Percentiles rank a stretch among this genome's conserved stretches.
Conservation (phyloP, 2,888 invertebrate species). For the Scaptomyza tumidula region DNA sequence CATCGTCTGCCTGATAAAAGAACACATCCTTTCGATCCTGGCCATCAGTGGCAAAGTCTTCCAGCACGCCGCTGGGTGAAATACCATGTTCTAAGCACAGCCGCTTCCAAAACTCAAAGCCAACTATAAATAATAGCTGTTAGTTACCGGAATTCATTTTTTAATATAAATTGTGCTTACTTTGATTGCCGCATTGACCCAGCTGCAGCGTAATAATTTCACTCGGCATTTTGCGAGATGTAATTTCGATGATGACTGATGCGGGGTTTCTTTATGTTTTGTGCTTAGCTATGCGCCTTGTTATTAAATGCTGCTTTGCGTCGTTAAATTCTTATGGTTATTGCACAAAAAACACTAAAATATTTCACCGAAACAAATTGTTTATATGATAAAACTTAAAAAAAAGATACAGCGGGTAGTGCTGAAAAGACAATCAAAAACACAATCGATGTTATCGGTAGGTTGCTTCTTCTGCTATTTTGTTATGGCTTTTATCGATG, state of each 20-base stretch:
- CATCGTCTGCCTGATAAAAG: slow-evolving; percentile 99
- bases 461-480: neutral
- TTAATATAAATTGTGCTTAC: slow-evolving; percentile 86
- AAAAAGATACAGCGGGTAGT: slow-evolving; percentile 53
- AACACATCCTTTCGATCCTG: slow-evolving; percentile 99
- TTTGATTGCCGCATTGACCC: slow-evolving; percentile 99
- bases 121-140: slow-evolving; percentile 86
- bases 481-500: slow-evolving; percentile 3
- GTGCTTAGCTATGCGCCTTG: slow-evolving; percentile 9
- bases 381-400: slow-evolving; percentile 55
- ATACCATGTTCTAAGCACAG: slow-evolving; percentile 99
- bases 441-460: slow-evolving; percentile 5
- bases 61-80: slow-evolving; percentile 97
- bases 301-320: neutral
- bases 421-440: slow-evolving; percentile 40
- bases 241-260: slow-evolving; percentile 19
- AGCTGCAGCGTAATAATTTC: slow-evolving; percentile 99
- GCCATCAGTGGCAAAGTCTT: slow-evolving; percentile 95
- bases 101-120: slow-evolving; percentile 99
- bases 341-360: slow-evolving; percentile 13
- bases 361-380: slow-evolving; percentile 20
- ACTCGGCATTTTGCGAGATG: slow-evolving; percentile 91
- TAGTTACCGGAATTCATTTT: neutral
- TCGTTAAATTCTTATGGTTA: slow-evolving; percentile 32
- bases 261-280: neutral